A percentile compares a stretch with the other conserved stretches of the same genome.
Evolutionary conservation across 1,140 invertebrate species (phyloP).

Genomic region (Ostrea denselamellosa): DNA sequence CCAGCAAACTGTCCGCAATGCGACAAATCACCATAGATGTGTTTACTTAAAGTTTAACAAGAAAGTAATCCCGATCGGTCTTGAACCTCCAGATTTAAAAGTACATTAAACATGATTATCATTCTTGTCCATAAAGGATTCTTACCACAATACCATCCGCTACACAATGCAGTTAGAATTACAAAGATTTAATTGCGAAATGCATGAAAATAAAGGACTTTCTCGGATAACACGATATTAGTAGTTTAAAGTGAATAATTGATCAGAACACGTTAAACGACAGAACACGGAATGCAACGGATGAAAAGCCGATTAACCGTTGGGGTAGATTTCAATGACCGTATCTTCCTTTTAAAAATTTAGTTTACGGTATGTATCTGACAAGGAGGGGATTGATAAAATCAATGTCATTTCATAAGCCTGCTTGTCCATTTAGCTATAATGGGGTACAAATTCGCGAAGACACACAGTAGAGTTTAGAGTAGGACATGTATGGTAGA

Average conservation of each 20-base stretch:
- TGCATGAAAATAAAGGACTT: neutral
- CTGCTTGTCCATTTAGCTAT: too few species aligned
- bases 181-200: neutral
- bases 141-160: neutral
- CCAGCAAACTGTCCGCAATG: neutral
- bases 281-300: neutral
- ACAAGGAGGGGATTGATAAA: too few species aligned
- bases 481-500: too few species aligned
- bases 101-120: neutral
- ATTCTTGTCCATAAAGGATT: neutral
- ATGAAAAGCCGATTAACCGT: neutral
- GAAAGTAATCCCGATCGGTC: neutral
- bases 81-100: neutral
- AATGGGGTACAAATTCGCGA: too few species aligned
- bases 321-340: neutral
- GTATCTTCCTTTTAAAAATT: too few species aligned
- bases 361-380: too few species aligned
- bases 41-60: slow-evolving; percentile 8
- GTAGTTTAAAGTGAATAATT: neutral
- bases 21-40: slow-evolving; percentile 12
- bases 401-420: too few species aligned
- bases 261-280: neutral
- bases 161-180: neutral
- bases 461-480: too few species aligned
- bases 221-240: neutral